Evolutionary conservation across 2,113 vertebrate genomes (phyloP).

Genomic region (Rhabdornis inornatus): DNA sequence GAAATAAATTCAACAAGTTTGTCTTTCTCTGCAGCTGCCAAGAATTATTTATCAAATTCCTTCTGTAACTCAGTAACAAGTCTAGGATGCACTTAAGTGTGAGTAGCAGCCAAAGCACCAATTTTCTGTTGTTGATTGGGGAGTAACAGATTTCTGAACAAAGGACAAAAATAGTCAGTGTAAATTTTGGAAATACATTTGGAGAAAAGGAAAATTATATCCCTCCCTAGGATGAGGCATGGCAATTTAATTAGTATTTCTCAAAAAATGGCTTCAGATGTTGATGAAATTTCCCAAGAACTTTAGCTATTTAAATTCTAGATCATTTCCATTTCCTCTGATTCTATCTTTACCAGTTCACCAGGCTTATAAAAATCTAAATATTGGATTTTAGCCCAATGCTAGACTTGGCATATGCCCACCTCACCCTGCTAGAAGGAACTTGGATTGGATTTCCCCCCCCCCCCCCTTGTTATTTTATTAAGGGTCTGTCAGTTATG

Average conservation of each 20-base stretch:
- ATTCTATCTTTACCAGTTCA: not conserved
- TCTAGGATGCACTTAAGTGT: not conserved
- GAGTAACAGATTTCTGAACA: not conserved
- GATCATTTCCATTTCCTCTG: not conserved
- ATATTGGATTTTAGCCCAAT: constrained; percentile 10
- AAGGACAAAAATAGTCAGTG: not conserved
- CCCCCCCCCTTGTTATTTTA: not conserved
- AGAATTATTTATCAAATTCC: not conserved
- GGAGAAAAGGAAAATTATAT: not conserved
- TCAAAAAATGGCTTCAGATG: not conserved
- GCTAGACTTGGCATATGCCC: not conserved
- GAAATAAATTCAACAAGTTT: not conserved
- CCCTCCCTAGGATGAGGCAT: not conserved
- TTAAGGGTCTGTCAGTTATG: not conserved
- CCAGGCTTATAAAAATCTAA: constrained; percentile 5
- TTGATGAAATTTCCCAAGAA: not conserved
- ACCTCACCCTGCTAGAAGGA: not conserved
- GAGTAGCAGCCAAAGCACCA: not conserved
- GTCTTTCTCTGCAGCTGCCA: not conserved
- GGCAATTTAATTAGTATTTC: not conserved
- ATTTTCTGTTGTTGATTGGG: not conserved
- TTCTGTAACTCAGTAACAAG: not conserved
- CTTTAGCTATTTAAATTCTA: constrained; percentile 14
- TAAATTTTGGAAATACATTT: not conserved
- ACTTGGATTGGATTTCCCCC: too few species aligned